A percentile compares a stretch with the other conserved stretches of the same genome.
Evolutionary conservation across 2,113 vertebrate genomes (phyloP).

Genomic region (Serilophus lunatus): DNA sequence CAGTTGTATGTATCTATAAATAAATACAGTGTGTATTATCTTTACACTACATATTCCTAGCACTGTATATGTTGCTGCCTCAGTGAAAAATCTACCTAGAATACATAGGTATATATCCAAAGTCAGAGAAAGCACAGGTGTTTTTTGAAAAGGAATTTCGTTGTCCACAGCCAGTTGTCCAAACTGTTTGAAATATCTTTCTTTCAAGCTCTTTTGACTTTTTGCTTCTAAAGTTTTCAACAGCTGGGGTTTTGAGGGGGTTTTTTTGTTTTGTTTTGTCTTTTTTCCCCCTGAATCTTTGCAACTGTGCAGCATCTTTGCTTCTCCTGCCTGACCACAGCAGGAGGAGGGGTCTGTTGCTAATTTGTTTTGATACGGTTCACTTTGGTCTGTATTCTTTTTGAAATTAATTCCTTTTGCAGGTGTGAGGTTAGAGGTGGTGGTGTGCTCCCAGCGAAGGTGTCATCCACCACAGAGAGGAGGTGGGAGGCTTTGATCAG

Average conservation of each 20-base stretch:
- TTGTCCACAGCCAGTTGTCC: constrained; percentile 6
- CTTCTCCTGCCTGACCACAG: not conserved
- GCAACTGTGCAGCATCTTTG: not conserved
- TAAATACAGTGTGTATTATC: not conserved
- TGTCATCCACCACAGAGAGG: constrained; percentile 38
- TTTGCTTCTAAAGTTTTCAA: constrained; percentile 26
- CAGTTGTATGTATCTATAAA: not conserved
- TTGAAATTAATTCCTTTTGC: constrained; percentile 64
- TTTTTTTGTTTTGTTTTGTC: not conserved
- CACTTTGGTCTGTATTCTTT: constrained; percentile 47
- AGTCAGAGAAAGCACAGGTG: constrained; percentile 2
- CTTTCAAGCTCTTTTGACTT: constrained; percentile 42
- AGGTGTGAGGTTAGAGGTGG: constrained; percentile 62
- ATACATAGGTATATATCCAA: not conserved
- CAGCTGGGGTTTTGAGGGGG: not conserved
- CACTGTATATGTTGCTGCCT: not conserved
- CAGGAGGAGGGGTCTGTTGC: constrained; percentile 11
- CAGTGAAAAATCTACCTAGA: not conserved
- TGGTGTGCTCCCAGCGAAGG: constrained; percentile 30
- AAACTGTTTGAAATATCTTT: constrained; percentile 40
- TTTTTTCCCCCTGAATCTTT: not conserved
- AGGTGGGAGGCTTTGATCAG: constrained; percentile 54
- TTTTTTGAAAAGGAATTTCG: constrained; percentile 45
- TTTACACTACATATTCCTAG: not conserved
- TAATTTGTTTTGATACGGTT: constrained; percentile 50